Evolutionary conservation across 1,140 invertebrate species (phyloP), one percentile per base, ranked within the genome.

Genomic region (Eumaeus atala): DNA sequence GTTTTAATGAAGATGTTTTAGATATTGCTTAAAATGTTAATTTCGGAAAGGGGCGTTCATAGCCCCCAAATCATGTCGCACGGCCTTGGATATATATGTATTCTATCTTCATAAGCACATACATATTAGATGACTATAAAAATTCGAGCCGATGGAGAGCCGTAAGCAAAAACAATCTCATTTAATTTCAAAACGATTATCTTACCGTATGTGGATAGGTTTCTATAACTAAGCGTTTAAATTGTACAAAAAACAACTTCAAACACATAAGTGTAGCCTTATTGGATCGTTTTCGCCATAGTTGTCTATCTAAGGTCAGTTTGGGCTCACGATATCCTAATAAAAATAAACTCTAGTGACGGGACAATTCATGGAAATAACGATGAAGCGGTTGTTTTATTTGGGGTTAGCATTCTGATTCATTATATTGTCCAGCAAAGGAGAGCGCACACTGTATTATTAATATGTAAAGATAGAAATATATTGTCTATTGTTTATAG

Each of bases 271-370:
- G 21, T 28, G 6, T 18, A 17, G 16, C 35, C 36, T 40, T 36
- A 38, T 50, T 37, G 40, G 48, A 42, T 54, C 51, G 16, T 37
- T 55, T 55, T 51, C 40, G 52, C 58, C 51, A 62, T 57, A 56
- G 53, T 35, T 28, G 40, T 44, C 16, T 44, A 17, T 40, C 37
- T 42, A 53, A 59, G 62, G 61, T 59, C 51, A 64, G 48, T 40
- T 58, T 51, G 47, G 58, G 61, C 57, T 60, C 65, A 62, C 60
- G 63, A 60, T 66, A 56, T 62, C 59, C 67, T 61, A 71, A 76
- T 77, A 74, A 74, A 70, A 70, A 55, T 58, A 62, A 28, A 72
- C 72, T 60, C 72, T 62, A 55, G 70, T 59, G 67, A 59, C 65
- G 66, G 59, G 57, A 71, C 62, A 64, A 59, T 66, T 66, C 61